Evolutionary conservation across 2,797 vertebrate species (phyloP).

Genomic region (Emys orbicularis): DNA sequence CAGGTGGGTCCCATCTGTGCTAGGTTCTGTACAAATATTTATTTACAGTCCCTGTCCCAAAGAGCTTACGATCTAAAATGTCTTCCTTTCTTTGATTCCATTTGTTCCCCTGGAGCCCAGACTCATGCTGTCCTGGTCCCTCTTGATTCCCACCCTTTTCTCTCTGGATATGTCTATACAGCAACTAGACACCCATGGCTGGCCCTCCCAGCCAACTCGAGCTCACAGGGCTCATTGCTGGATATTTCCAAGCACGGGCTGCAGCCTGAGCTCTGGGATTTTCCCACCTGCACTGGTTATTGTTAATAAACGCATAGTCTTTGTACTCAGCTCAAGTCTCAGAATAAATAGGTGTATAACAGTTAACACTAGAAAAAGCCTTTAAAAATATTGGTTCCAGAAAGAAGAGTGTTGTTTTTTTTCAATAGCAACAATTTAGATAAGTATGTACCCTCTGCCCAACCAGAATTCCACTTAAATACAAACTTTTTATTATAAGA

Average conservation of each 20-base stretch:
- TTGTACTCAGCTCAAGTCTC: neutral
- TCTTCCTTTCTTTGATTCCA: neutral
- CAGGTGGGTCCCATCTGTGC: neutral
- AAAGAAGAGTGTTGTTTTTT: neutral
- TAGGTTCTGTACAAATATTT: neutral
- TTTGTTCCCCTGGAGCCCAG: neutral
- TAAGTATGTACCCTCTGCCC: rapidly evolving
- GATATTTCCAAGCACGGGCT: no score
- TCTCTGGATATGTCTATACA: neutral
- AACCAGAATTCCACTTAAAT: neutral
- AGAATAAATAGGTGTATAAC: neutral
- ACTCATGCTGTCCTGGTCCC: neutral
- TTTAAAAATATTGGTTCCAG: neutral
- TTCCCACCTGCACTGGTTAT: neutral
- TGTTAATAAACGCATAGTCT: neutral
- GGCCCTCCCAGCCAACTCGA: no score
- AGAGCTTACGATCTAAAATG: neutral
- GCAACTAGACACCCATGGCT: no score
- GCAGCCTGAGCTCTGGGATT: no score
- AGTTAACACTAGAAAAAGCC: neutral
- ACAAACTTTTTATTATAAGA: neutral
- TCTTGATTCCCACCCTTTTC: neutral
- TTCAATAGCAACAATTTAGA: neutral
- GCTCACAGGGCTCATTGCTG: no score
- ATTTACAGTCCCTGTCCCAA: neutral